Evolutionary conservation across 2,113 vertebrate species (phyloP).

Genomic region (Camelus bactrianus): DNA sequence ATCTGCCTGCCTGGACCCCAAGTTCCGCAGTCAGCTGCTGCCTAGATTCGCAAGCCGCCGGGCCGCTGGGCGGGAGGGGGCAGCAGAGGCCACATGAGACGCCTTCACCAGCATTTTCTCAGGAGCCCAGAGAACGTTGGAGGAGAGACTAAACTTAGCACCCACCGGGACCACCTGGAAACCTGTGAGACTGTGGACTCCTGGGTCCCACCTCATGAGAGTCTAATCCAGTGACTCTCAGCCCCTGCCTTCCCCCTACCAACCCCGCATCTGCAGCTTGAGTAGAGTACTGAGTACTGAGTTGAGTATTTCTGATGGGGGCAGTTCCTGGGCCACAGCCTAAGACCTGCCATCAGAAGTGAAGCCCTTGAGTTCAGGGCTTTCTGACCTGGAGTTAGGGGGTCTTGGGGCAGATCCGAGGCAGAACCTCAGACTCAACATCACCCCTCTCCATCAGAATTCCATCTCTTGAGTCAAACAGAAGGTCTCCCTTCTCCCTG

Average conservation of each 20-base stretch:
- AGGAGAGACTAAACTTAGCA: neutral
- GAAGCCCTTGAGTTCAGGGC: neutral
- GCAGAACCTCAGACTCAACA: neutral
- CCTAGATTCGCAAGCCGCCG: fast-evolving
- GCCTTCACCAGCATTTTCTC: neutral
- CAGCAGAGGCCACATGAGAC: conserved; percentile 50
- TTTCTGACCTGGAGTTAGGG: neutral
- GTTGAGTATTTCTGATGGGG: neutral
- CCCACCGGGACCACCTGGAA: neutral
- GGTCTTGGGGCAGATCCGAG: neutral
- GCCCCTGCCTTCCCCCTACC: neutral
- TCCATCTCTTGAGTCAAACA: neutral
- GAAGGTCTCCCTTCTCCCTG: neutral
- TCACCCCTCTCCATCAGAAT: too few relatives aligned
- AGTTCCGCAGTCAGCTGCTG: fast-evolving
- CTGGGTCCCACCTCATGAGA: neutral
- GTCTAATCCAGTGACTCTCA: neutral
- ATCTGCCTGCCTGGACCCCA: too few relatives aligned
- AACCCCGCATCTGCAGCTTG: too few relatives aligned
- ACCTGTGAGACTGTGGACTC: neutral
- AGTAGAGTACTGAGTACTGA: neutral
- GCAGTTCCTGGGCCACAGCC: neutral
- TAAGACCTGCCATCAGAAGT: neutral
- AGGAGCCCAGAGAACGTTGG: neutral
- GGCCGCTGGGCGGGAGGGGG: conserved; percentile 35